Base-by-base conservation (phyloP, 2,888 invertebrate genomes). In the Bugulina stolonifera region DNA sequence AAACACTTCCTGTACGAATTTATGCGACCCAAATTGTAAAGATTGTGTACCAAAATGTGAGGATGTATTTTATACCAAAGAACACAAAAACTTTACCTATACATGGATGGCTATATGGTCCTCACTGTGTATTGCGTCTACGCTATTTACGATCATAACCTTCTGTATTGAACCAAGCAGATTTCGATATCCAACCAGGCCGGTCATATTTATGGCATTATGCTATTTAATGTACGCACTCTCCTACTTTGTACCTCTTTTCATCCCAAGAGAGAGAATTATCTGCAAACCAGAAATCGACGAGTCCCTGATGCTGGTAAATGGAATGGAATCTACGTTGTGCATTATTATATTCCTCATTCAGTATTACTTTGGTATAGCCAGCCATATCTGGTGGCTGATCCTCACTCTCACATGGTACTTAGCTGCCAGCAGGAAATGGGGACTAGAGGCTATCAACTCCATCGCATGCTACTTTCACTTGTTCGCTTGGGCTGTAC, bases 91-190 rank as follows among this genome's bases (percentile, higher is more conserved):
- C 58, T 88, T 89, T 76, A 89, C 90, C 0, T 89, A 90, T 82
- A 87, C 90, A 27, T 91, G 92, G 88, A 90, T 91, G 86, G 88
- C 89, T 34, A 89, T 90, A 1, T 89, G 92, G 85, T 90, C 93
- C 0, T 90, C 91, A 82, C 84, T 92, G 35, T 91, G 92, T 75
- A 88, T 92, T 73, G 73, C 83, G 71, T 84, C 84, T n/a, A 84
- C 84, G 1, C 74, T 79, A 0, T 76, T 84, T 71, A 86, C 85
- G 0, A 80, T 85, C 27, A 74, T 83, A 2, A 85, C 85, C 1
- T 86, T 84, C 76, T 78, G 81, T 71, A 81, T 85, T 64, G 84
- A 85, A 75, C 81, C 82, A n/a, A 76, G 79, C 34, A 77, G 85
- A 35, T 86, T 86, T 78, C 80, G 81, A 73, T 86, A 86, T 76